A percentile compares a stretch with the other conserved stretches of the same genome.
Evolutionary conservation across 2,888 invertebrate genomes (phyloP).

Genomic region (Mayetiola destructor): DNA sequence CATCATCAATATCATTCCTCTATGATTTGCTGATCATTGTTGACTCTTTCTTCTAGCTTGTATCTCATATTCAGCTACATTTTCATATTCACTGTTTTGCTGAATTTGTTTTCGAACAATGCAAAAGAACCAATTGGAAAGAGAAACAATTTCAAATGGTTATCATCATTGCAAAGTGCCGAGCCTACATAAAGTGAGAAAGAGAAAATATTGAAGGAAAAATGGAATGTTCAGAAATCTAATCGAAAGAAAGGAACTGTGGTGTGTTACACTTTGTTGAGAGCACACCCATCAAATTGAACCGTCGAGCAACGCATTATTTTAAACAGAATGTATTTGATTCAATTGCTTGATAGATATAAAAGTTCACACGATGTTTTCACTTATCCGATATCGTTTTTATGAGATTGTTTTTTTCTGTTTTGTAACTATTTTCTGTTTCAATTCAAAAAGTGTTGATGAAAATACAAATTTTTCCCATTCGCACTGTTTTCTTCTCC

Average conservation of each 20-base stretch:
- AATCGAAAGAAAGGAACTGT: slow-evolving; percentile 6
- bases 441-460: too few relatives aligned
- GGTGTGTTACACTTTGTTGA: neutral
- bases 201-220: too few relatives aligned
- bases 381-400: slow-evolving; percentile 10
- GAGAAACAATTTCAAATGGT: neutral
- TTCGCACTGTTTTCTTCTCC: neutral
- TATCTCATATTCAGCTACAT: too few relatives aligned
- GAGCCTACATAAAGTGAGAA: neutral
- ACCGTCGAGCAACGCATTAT: slow-evolving; percentile 11
- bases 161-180: neutral
- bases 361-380: slow-evolving; percentile 6
- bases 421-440: neutral
- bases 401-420: neutral
- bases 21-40: too few relatives aligned
- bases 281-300: neutral
- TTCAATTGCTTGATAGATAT: neutral
- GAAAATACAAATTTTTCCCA: neutral
- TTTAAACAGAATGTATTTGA: neutral
- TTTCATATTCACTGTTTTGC: too few relatives aligned
- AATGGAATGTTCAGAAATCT: too few relatives aligned
- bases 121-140: too few relatives aligned
- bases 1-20: too few relatives aligned
- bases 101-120: too few relatives aligned
- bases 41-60: too few relatives aligned